phyloP scores from a whole-genome alignment of 2,797 vertebrate genomes.

The Sebastes hopkinsi region DNA sequence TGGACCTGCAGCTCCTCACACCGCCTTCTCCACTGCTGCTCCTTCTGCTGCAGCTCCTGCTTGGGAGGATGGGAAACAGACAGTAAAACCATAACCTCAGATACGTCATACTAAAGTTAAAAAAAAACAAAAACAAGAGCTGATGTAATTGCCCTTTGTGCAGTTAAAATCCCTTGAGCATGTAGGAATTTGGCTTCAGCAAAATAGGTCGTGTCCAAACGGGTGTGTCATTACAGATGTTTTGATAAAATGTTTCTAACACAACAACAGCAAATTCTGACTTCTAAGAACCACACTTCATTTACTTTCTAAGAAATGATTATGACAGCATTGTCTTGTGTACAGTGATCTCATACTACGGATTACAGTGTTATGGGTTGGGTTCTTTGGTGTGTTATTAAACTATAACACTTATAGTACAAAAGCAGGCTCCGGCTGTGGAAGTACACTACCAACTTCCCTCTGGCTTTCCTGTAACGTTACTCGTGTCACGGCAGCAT shows the following conservation, averaged over 20 bases:
- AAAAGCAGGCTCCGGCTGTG: not conserved
- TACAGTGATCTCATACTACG: not conserved
- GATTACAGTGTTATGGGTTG: not conserved
- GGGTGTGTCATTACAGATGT: conserved; percentile 32
- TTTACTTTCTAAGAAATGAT: not conserved
- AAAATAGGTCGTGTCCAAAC: not conserved
- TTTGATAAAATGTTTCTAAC: not conserved
- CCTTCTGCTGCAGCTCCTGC: conserved; percentile 84
- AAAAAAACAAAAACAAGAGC: not conserved
- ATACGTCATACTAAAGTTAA: not conserved
- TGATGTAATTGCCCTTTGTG: not conserved
- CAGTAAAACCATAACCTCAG: not conserved
- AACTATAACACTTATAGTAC: not conserved
- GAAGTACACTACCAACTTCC: not conserved
- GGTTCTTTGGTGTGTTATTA: not conserved
- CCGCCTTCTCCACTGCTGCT: conserved; percentile 79
- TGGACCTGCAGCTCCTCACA: conserved; percentile 81
- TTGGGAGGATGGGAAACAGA: not conserved
- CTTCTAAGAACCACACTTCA: not conserved
- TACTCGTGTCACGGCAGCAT: not conserved
- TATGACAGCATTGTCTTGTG: not conserved
- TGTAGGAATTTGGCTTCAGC: not conserved
- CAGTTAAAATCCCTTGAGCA: not conserved
- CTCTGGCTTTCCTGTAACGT: not conserved
- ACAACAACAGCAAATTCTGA: not conserved